Evolutionary conservation across 2,888 invertebrate genomes (phyloP), one percentile per base, ranked within the genome.

Genomic region (Metellina segmentata): DNA sequence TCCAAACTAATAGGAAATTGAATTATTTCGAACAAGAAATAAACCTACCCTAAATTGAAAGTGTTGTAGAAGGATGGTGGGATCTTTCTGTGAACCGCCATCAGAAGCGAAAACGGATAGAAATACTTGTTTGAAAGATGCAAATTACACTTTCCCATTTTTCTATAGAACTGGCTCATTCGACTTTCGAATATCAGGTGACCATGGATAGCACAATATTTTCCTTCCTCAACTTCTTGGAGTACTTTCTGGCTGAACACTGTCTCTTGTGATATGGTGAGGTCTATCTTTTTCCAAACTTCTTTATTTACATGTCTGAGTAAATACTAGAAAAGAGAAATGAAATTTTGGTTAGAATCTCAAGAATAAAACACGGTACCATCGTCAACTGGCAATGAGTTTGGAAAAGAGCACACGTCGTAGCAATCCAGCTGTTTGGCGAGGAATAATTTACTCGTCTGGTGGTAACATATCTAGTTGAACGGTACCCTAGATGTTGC

Each of bases 101-200:
- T 86, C 13, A 71, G 71, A 11, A 91, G 77, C 8, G 86, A 70
- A 52, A 91, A 91, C 0, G 91, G 91, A 52, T 79, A 91, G 53
- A 91, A 86, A 13, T 81, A 71, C 0, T 91, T 75, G 11, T 75
- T 51, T 0, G 91, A 86, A 0, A 91, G 53, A 81, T 91, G 91
- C 34, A 86, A 72, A 19, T 91, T 91, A 48, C 91, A 91, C 0
- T 52, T 51, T 19, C 81, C 77, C 8, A 7, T 69, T 52, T 70
- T 77, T 7, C 0, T 70, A 53, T 52, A 91, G 52, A 51, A 87
- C 6, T 69, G 49, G 8, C 81, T 82, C 11, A 91, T 34, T 20
- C 53, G 11, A 20, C 71, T 79, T 49, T 81, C 52, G 8, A 86
- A n/a, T 8, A 91, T 86, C 48, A 91, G n/a, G 11, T 91, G 86